Conservation (phyloP, 1,140 invertebrate species). For the Coboldia fuscipes region DNA sequence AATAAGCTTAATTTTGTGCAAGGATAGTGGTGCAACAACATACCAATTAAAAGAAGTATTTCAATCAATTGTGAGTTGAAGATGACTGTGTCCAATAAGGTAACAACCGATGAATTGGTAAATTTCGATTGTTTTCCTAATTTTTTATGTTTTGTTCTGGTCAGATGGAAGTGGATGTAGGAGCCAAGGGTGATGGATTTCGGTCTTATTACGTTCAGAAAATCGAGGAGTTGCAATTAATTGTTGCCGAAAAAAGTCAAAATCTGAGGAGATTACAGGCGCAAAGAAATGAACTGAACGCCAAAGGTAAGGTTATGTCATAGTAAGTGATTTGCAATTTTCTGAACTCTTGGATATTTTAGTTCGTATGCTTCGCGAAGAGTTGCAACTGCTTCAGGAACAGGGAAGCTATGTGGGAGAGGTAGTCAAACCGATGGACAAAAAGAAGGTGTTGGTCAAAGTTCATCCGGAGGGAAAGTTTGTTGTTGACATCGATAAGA, state of each 20-base stretch:
- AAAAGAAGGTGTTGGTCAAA: slow-evolving; percentile 99
- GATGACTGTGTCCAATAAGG: slow-evolving; percentile 2
- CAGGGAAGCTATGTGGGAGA: slow-evolving; percentile 99
- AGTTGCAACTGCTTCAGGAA: slow-evolving; percentile 92
- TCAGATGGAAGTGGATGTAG: slow-evolving; percentile 75
- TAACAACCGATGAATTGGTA: neutral
- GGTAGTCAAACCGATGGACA: slow-evolving; percentile 99
- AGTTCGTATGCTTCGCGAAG: slow-evolving; percentile 95
- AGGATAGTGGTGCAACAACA: no score
- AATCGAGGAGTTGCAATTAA: slow-evolving; percentile 88
- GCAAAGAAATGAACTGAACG: slow-evolving; percentile 97
- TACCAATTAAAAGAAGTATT: no score
- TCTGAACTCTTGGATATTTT: slow-evolving; percentile 4
- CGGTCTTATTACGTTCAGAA: slow-evolving; percentile 90
- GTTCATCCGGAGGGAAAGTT: slow-evolving; percentile 99
- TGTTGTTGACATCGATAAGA: slow-evolving; percentile 98
- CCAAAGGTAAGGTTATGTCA: slow-evolving; percentile 58
- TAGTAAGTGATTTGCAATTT: neutral
- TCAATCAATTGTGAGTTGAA: no score
- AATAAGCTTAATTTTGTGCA: no score
- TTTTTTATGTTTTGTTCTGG: slow-evolving; percentile 6
- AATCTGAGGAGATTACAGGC: slow-evolving; percentile 94
- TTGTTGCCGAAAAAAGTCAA: slow-evolving; percentile 93
- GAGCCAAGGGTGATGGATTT: slow-evolving; percentile 63
- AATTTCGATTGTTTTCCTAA: neutral